Conservation (phyloP, 2,113 vertebrate species). For the Caracal caracal region DNA sequence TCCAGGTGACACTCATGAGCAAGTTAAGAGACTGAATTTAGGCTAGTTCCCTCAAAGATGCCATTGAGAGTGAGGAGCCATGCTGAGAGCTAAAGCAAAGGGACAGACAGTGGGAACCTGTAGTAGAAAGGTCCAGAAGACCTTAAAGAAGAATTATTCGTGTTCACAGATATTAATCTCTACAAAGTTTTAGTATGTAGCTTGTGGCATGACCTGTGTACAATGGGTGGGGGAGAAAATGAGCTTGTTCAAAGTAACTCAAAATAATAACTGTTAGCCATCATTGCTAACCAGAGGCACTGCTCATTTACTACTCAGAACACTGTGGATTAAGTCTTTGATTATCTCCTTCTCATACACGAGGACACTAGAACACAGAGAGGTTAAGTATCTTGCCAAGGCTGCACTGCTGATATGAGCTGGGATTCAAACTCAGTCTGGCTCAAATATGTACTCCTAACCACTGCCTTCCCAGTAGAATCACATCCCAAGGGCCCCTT, state of each 20-base stretch:
- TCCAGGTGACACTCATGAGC: background rate
- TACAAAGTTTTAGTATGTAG: background rate
- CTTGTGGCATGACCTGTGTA: background rate
- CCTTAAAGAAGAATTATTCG: background rate
- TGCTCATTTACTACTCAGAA: background rate
- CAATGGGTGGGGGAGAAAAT: background rate
- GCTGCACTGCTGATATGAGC: background rate
- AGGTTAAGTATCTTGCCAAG: background rate
- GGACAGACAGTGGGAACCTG: background rate
- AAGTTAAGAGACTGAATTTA: background rate
- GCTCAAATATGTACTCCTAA: background rate
- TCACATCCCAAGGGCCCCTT: background rate
- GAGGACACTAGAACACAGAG: background rate
- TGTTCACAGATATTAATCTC: background rate
- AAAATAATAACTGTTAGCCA: background rate
- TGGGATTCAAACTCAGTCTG: background rate
- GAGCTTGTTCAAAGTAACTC: background rate
- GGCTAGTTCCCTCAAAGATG: background rate
- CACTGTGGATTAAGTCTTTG: background rate
- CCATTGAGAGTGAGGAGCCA: background rate
- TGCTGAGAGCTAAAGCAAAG: background rate
- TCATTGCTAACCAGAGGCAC: background rate
- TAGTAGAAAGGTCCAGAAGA: background rate
- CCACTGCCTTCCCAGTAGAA: background rate
- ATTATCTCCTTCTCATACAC: background rate